Base-by-base conservation (phyloP, 2,797 vertebrate species). In the Paguma larvata region DNA sequence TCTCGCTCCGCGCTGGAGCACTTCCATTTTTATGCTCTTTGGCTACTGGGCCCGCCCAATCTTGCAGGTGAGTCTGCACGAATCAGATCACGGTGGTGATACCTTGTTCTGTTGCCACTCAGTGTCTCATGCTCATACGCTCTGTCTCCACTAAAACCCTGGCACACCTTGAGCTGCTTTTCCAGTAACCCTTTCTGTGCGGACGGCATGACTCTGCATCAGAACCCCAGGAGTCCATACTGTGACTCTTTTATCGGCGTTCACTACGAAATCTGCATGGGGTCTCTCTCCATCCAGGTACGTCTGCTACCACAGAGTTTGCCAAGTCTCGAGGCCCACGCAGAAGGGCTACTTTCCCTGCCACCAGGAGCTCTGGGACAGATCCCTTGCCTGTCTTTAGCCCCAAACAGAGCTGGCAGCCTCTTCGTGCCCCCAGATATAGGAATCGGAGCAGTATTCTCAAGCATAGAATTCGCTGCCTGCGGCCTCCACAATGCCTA, bases 1-100 rank as follows among this genome's bases (percentile, higher is more conserved):
- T 38, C n/a, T 6, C 0, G 23, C 34, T 13, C 78, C 11, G 18
- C 65, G 5, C 44, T 2, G 0, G 15, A 46, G 23, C 6, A 5
- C 44, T 67, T 89, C 32, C 27, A 3, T 79, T 59, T 53, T 53
- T 2, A 21, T 27, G 19, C 59, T 51, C 2, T 51, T 18, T 67
- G 15, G 30, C 48, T 34, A 32, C 48, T 12, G 4, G 14, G n/a
- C 21, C 25, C 9, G 2, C 8, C 85, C 59, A 34, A 27, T 46
- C 46, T 65, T 5, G 5, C 0, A 8, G 63, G 27, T 5, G 25
- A 14, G 51, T 2, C 80, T 63, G 27, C n/a, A 19, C 25, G 73
- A 85, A 15, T 6, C 38, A 2, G 27, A 34, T 21, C 32, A 0
- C 0, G 41, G 2, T 9, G 21, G 10, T 12, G 5, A 8, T 15